Base-by-base conservation (phyloP, 2,888 invertebrate genomes). In the Cheilosia vernalis region DNA sequence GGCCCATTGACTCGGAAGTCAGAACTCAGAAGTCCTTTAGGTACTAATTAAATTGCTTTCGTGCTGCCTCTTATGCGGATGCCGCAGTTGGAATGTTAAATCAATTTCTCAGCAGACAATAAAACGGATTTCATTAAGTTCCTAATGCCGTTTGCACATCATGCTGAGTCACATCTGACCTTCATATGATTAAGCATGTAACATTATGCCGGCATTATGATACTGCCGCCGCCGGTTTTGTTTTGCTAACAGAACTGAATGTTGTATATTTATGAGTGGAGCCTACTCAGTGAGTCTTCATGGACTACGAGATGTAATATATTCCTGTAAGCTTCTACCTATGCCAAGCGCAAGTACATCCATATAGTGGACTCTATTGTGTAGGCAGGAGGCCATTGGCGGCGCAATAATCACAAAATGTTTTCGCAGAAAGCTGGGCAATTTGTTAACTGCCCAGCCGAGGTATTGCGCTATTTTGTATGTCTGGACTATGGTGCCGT, bases 381-480 rank as follows among this genome's bases (percentile, higher is more conserved):
- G 61, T 47, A 47, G 44, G 17, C 15, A 44, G 19, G 10, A 6
- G 24, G 15, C 73, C 53, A 67, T 9, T 30, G 55, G 80, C 51
- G 56, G 58, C 44, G 21, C 61, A 44, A 53, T 69, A 51, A 76
- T 63, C 21, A 44, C 42, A 70, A 64, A 53, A 64, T 69, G 33
- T 70, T 77, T 53, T 51, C 64, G 27, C 53, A 47, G 47, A 58
- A 77, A 72, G 55, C 61, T 66, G 58, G 67, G 82, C 61, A 82
- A 82, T 82, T 82, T 77, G 82, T 82, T 78, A 82, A 77, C 66
- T 77, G 60, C 49, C 55, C 42, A 61, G 60, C 13, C 47, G 60
- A 55, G 53, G 67, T 77, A 58, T 30, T 30, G 44, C 55, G n/a
- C 13, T 9, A 44, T 2, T 61, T 74, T 74, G 55, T 37, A 58